phyloP scores from a whole-genome alignment of 1,140 invertebrate species.

The Parasteatoda tepidariorum region DNA sequence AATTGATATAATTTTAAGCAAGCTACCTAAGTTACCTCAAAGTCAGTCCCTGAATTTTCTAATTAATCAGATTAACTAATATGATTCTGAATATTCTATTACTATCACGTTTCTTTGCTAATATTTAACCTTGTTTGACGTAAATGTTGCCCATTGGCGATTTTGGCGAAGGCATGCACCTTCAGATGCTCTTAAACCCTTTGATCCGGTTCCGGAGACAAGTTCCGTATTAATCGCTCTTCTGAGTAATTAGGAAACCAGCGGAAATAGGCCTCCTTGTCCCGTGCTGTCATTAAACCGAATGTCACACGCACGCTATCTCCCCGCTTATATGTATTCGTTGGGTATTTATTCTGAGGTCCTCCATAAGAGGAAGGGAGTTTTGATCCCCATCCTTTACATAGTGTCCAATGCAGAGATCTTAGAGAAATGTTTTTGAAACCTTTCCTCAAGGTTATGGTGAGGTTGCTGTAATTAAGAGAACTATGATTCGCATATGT shows the following conservation, averaged over 20 bases:
- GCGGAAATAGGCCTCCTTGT: conserved; percentile 5
- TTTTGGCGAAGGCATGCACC: too few species aligned
- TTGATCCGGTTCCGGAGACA: not conserved
- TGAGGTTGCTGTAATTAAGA: too few species aligned
- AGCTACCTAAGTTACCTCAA: too few species aligned
- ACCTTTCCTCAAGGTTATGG: not conserved
- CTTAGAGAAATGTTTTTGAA: conserved; percentile 13
- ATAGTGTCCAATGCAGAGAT: not conserved
- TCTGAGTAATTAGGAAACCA: conserved; percentile 36
- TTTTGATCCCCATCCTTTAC: not conserved
- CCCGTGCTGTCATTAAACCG: conserved; percentile 14
- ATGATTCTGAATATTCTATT: too few species aligned
- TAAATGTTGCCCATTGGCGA: too few species aligned
- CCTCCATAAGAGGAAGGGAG: conserved; percentile 3
- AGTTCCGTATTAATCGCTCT: conserved; percentile 20
- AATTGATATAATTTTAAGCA: too few species aligned
- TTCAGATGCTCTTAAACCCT: too few species aligned
- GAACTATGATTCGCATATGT: too few species aligned
- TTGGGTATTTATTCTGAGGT: not conserved
- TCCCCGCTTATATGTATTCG: not conserved
- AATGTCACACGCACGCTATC: conserved; percentile 18
- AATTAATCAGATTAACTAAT: too few species aligned
- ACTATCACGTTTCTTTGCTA: too few species aligned
- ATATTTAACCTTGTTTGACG: too few species aligned
- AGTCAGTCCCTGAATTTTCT: too few species aligned